Base-by-base conservation (phyloP, 2,888 invertebrate species). In the Polyommatus iphigenia region DNA sequence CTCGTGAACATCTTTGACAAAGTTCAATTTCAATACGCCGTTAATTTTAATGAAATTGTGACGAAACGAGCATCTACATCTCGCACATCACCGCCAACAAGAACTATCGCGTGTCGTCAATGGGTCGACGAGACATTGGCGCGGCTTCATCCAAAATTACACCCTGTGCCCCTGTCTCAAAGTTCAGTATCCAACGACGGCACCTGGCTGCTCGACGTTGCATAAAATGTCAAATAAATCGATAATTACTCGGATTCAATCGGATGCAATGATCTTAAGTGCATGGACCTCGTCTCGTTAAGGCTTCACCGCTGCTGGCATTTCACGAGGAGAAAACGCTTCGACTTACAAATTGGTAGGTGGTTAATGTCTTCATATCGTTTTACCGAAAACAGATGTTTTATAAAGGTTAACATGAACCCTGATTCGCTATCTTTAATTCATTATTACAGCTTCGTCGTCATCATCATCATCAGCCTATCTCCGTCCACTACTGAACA, bases 181-280 rank as follows among this genome's bases (percentile, higher is more conserved):
- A 8, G 72, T 72, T 4, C 36, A 41, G 41, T 41, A 36, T 41
- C n/a, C 36, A 20, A 41, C 18, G 36, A 41, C 41, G 41, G 36
- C 72, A 41, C 20, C 41, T 20, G 20, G 36, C 3, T 36, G 71
- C 71, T 71, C 41, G 20, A n/a, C 41, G 71, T 72, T 72, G 72
- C 41, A 41, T 72, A 72, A 72, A 72, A 41, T 72, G 72, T 72
- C 72, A 72, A 72, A 72, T 41, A 41, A 36, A 72, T 41, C 36
- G 36, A 72, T 72, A 72, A 72, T 41, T 20, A 72, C 41, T 41
- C 3, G 36, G 72, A 72, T 41, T 72, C 72, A n/a, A 72, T 72
- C 72, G 10, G 72, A 41, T n/a, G 41, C 41, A 72, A 72, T 71
- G 71, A 71, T 72, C 67, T 67, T 67, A 67, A 67, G 29, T 13